These are phyloP conservation scores for Drosophila orosa DNA, from an alignment of 1,140 invertebrate genomes.

Conservation along the genomic window DNA sequence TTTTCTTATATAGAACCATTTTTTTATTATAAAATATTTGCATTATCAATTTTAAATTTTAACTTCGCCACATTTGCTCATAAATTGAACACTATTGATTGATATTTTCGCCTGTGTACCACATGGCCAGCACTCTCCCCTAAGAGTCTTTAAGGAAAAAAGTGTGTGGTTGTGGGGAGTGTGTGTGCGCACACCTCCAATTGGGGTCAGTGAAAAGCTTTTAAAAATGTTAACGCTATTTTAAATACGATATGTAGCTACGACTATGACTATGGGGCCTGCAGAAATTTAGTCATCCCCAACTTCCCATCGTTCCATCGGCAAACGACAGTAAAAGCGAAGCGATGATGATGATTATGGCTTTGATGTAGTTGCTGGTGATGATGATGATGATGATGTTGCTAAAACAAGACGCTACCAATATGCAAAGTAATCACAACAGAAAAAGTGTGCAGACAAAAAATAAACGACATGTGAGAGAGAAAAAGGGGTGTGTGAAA, in stretches of 20 bases:
- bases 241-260: constrained; percentile 75
- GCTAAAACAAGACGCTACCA: constrained; percentile 63
- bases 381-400: constrained; percentile 51
- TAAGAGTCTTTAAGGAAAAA: constrained; percentile 32
- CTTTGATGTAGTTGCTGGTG: constrained; percentile 42
- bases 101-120: constrained; percentile 33
- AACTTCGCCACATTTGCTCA: background rate
- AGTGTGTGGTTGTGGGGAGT: constrained; percentile 39
- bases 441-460: constrained; percentile 43
- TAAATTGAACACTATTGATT: constrained; percentile 16
- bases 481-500: constrained; percentile 77
- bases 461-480: constrained; percentile 33
- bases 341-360: constrained; percentile 34
- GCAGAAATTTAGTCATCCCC: constrained; percentile 73
- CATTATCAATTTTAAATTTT: background rate
- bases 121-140: constrained; percentile 23
- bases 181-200: constrained; percentile 58
- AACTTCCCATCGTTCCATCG: constrained; percentile 43
- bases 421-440: constrained; percentile 75
- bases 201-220: constrained; percentile 84
- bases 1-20: background rate
- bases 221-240: constrained; percentile 82
- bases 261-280: constrained; percentile 37
- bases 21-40: background rate
- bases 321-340: constrained; percentile 79